Evolutionary conservation across 2,797 vertebrate species (phyloP).

Genomic region (Momotus momota): DNA sequence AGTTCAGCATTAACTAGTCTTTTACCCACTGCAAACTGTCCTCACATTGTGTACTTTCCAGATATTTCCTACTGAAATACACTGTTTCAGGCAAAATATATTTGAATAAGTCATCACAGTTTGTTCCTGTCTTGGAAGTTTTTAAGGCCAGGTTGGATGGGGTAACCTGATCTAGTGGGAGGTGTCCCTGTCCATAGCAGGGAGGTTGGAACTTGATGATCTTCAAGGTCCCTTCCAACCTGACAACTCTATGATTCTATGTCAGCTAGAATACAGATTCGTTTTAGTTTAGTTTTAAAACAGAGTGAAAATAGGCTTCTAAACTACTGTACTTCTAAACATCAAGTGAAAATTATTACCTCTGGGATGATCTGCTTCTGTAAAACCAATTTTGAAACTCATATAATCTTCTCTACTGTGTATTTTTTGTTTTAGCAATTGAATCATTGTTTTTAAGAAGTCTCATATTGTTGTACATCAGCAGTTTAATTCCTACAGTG

Average conservation of each 20-base stretch:
- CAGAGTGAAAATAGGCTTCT: background rate
- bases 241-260: background rate
- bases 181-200: too few relatives aligned
- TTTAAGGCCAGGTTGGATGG: too few relatives aligned
- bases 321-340: background rate
- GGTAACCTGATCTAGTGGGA: too few relatives aligned
- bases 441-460: background rate
- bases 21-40: background rate
- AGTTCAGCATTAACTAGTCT: background rate
- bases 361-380: background rate
- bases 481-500: background rate
- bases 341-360: background rate
- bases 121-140: background rate
- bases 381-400: background rate
- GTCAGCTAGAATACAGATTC: background rate
- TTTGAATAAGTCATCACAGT: background rate
- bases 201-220: too few relatives aligned
- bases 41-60: background rate
- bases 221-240: too few relatives aligned
- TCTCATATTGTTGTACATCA: background rate
- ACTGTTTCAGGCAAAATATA: background rate
- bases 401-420: accelerated
- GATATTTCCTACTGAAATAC: background rate
- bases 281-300: background rate
- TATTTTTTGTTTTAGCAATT: background rate